Evolutionary conservation across 2,888 invertebrate genomes (phyloP), one percentile per base, ranked within the genome.

Genomic region (Gnatocerus cornutus): DNA sequence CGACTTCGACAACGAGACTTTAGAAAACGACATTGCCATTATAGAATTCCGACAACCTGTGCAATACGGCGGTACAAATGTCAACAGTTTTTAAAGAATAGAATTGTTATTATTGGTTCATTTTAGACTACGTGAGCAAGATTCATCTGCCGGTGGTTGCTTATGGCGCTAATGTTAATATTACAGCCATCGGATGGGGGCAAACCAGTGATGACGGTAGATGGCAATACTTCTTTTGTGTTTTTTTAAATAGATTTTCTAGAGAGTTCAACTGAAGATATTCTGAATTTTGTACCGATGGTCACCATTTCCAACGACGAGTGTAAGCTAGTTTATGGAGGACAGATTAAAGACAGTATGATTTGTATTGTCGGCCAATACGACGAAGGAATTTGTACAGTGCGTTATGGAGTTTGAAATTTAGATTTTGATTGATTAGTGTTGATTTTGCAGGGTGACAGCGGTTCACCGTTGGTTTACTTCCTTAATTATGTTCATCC

Each of bases 171-270:
- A n/a, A n/a, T n/a, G n/a, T n/a, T n/a, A n/a, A n/a, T n/a, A n/a
- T n/a, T n/a, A n/a, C n/a, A n/a, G 33, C 56, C 1, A 9, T 56
- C 8, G 56, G 56, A 16, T 56, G 56, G 56, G 56, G 56, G 21
- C 56, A 56, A 43, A 56, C 37, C 10, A 37, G 10, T 27, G 56
- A 56, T 14, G n/a, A n/a, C n/a, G n/a, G n/a, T n/a, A n/a, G n/a
- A n/a, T n/a, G n/a, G n/a, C n/a, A n/a, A n/a, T n/a, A n/a, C 21
- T 21, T 21, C 4, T 21, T 21, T 21, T 21, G 2, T 21, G 1
- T 21, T 3, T 21, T 21, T 21, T 4, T 21, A 21, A 21, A 21
- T 1, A 3, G 21, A 21, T 21, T 21, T 21, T 21, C 21, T 21
- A 21, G 21, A 4, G 21, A 3, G 21, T 21, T 21, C 4, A n/a